A percentile compares a stretch with the other conserved stretches of the same genome.
Evolutionary conservation across 2,888 invertebrate species (phyloP).

Genomic region (Octonoba sinensis): DNA sequence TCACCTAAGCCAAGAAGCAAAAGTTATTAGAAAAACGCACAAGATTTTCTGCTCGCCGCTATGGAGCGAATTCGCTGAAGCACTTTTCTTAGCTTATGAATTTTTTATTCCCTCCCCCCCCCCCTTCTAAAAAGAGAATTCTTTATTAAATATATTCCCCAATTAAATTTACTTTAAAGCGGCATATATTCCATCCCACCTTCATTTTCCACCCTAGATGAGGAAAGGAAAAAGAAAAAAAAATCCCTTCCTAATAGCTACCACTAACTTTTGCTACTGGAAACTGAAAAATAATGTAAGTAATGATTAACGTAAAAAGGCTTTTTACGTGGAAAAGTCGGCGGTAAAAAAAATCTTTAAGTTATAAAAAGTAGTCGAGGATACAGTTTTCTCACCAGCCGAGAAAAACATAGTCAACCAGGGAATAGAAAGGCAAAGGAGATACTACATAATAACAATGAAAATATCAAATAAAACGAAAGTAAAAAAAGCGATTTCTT

Average conservation of each 20-base stretch:
- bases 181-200: slow-evolving; percentile 31
- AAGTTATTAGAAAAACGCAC: slow-evolving; percentile 63
- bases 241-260: slow-evolving; percentile 60
- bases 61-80: slow-evolving; percentile 23
- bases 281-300: slow-evolving; percentile 61
- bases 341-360: slow-evolving; percentile 17
- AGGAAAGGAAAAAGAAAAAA: slow-evolving; percentile 30
- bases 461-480: slow-evolving; percentile 48
- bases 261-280: slow-evolving; percentile 63
- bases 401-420: slow-evolving; percentile 17
- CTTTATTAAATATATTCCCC: slow-evolving; percentile 65
- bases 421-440: slow-evolving; percentile 23
- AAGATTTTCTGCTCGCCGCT: slow-evolving; percentile 54
- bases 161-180: slow-evolving; percentile 65
- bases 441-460: slow-evolving; percentile 27
- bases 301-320: slow-evolving; percentile 63
- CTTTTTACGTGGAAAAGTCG: slow-evolving; percentile 45
- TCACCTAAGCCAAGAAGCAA: slow-evolving; percentile 59
- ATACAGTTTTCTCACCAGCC: slow-evolving; percentile 49
- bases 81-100: slow-evolving; percentile 37
- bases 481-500: slow-evolving; percentile 7
- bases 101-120: slow-evolving; percentile 27
- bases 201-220: slow-evolving; percentile 31
- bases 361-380: slow-evolving; percentile 17
- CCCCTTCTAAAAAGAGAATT: slow-evolving; percentile 34